phyloP scores from a whole-genome alignment of 2,888 invertebrate species.

The Corbicula japonica region DNA sequence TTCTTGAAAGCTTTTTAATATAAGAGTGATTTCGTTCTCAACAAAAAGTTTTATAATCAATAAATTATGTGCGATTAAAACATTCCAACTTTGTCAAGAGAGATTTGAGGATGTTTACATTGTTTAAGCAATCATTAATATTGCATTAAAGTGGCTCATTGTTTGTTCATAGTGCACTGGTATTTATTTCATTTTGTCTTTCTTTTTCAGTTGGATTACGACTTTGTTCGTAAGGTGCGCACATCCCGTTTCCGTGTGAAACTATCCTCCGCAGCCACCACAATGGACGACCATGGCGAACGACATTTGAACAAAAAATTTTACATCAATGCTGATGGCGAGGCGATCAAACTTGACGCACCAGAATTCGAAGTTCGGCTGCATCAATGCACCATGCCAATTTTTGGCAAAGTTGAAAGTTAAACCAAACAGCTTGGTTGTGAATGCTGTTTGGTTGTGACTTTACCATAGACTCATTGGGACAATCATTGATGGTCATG shows the following conservation, averaged over 20 bases:
- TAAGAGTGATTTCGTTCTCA: no score
- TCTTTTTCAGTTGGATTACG: constrained; percentile 73
- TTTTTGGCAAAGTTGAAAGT: constrained; percentile 54
- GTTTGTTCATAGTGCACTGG: not conserved
- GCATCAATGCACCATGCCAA: constrained; percentile 56
- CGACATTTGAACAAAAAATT: constrained; percentile 63
- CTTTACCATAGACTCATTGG: no score
- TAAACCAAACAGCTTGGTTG: constrained; percentile 5
- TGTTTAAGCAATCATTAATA: no score
- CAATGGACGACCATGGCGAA: constrained; percentile 58
- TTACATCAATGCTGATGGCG: constrained; percentile 81
- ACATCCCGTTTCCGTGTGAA: constrained; percentile 72
- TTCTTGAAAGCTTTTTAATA: no score
- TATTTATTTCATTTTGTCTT: not conserved
- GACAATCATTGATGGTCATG: no score
- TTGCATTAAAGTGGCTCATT: no score
- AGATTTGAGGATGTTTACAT: no score
- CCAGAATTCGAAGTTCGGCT: constrained; percentile 74
- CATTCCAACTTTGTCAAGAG: no score
- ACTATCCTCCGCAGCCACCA: constrained; percentile 57
- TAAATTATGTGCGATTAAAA: no score
- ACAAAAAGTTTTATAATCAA: no score
- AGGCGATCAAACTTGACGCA: constrained; percentile 69
- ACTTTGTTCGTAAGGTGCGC: constrained; percentile 75
- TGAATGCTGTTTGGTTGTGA: no score